Conservation (phyloP, 2,797 vertebrate species). For the Urocyon cinereoargenteus region DNA sequence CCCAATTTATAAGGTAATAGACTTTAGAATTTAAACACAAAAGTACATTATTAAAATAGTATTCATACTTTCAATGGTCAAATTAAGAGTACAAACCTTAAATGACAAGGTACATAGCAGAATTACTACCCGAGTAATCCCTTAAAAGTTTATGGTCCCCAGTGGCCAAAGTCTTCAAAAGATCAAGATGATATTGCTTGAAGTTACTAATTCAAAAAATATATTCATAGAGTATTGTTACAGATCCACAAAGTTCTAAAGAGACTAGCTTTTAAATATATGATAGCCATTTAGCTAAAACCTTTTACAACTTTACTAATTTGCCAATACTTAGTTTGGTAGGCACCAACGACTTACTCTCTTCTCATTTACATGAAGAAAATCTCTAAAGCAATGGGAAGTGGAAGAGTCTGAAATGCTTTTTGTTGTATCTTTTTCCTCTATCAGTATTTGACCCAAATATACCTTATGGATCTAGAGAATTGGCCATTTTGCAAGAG, state of each 20-base stretch:
- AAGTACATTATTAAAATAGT: conserved; percentile 35
- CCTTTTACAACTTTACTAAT: conserved; percentile 27
- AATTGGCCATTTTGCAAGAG: conserved; percentile 40
- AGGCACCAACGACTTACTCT: conserved; percentile 27
- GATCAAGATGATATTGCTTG: conserved; percentile 34
- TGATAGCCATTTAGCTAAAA: conserved; percentile 50
- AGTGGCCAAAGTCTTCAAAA: conserved; percentile 60
- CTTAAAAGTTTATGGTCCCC: conserved; percentile 14
- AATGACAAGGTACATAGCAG: background rate
- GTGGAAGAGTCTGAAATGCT: conserved; percentile 26
- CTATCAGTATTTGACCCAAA: conserved; percentile 33
- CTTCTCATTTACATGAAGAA: conserved; percentile 36
- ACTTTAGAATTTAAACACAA: conserved; percentile 51
- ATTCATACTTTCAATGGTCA: conserved; percentile 35
- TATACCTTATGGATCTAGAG: background rate
- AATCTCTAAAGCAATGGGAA: conserved; percentile 26
- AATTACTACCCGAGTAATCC: conserved; percentile 3
- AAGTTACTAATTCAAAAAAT: conserved; percentile 56
- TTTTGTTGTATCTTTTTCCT: conserved; percentile 24
- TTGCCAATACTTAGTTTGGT: conserved; percentile 22
- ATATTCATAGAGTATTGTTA: conserved; percentile 24
- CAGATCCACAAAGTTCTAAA: conserved; percentile 12
- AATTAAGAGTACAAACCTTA: conserved; percentile 53
- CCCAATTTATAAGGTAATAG: background rate
- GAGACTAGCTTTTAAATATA: conserved; percentile 21